Base-by-base conservation (phyloP, 2,797 vertebrate genomes). In the Triplophysa yarkandensis region DNA sequence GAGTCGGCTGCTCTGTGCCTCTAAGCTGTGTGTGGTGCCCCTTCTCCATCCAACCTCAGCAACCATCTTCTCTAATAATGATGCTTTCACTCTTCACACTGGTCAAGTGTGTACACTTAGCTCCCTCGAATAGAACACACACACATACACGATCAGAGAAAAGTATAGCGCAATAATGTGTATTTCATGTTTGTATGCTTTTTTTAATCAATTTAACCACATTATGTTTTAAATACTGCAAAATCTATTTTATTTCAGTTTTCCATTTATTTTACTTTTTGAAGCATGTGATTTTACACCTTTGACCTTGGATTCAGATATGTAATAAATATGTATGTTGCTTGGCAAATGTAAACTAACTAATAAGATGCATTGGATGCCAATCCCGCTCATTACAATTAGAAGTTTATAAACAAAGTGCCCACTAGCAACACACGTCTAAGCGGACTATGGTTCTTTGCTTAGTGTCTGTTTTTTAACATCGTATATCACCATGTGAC, bases 1-100 rank as follows among this genome's bases (percentile, higher is more conserved):
- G 63, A 52, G 84, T 86, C 81, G 68, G 82, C 64, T 80, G 71
- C 81, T 72, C 80, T 43, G 41, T 74, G 46, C 54, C 64, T 68
- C 81, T 78, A 80, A 85, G 80, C 86, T 85, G 88, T 83, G 83
- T 90, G 86, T 62, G 84, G 86, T 87, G 87, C 86, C 84, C 87
- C 85, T 27, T 87, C 86, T 86, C 85, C 65, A 63, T 67, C n/a
- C 11, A 83, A 84, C 87, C 80, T 81, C 81, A 87, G 88, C 86
- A 88, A 87, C 82, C 85, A 27, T 71, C 43, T 87, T 87, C 82
- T 82, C 65, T 77, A 82, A 86, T 90, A 90, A 91, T 89, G 87
- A 91, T 88, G 87, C 83, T 83, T 79, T 73, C 69, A 83, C 72
- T 81, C 84, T 88, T 88, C 86, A 90, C 86, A 89, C 83, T 86